Evolutionary conservation across 2,888 invertebrate species (phyloP).

Genomic region (Chloromyia formosa): DNA sequence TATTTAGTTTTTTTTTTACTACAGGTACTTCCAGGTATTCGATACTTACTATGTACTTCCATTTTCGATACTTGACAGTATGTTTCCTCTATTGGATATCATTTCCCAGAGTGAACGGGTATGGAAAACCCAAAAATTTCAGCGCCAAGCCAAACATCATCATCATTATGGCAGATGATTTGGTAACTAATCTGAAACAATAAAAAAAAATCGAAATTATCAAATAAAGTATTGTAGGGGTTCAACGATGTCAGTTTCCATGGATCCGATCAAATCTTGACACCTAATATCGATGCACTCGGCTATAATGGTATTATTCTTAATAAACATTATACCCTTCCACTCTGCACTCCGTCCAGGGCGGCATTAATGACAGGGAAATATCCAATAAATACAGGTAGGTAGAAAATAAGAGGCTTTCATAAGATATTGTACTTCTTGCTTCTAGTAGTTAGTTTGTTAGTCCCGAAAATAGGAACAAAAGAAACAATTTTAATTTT

Average conservation of each 20-base stretch:
- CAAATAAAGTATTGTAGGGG: slow-evolving; percentile 69
- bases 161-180: slow-evolving; percentile 82
- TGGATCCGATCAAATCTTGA: slow-evolving; percentile 85
- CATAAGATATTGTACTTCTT: no score
- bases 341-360: slow-evolving; percentile 86
- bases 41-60: background rate
- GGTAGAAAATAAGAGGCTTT: no score
- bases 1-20: no score
- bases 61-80: background rate
- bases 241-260: slow-evolving; percentile 93
- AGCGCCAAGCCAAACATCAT: slow-evolving; percentile 71
- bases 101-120: background rate
- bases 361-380: slow-evolving; percentile 84
- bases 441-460: no score
- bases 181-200: slow-evolving; percentile 69
- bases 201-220: slow-evolving; percentile 1
- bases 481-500: no score
- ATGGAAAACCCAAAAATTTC: background rate
- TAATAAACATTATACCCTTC: slow-evolving; percentile 81
- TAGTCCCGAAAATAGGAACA: no score
- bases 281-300: slow-evolving; percentile 88
- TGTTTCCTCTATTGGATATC: no score
- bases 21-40: no score
- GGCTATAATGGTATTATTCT: slow-evolving; percentile 86
- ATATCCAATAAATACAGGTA: slow-evolving; percentile 84